These are phyloP conservation scores for Tenualosa ilisha DNA, from an alignment of 2,797 vertebrate genomes.

Conservation along the genomic window DNA sequence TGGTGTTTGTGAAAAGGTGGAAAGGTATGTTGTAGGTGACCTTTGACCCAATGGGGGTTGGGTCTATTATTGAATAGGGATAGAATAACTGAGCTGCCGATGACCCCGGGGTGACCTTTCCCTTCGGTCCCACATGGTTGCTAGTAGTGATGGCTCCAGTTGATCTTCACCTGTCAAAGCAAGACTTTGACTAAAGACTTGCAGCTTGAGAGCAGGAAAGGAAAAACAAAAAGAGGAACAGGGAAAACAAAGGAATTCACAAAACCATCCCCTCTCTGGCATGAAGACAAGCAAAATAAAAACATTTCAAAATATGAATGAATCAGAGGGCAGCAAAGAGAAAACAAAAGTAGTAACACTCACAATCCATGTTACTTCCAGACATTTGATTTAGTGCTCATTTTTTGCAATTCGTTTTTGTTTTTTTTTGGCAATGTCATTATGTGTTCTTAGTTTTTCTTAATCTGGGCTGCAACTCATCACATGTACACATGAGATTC, in stretches of 20 bases:
- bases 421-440: not conserved
- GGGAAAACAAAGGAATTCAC: constrained; percentile 58
- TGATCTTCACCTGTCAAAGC: constrained; percentile 83
- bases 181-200: constrained; percentile 74
- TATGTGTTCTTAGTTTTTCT: not conserved
- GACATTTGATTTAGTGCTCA: not conserved
- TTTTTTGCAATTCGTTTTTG: not conserved
- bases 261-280: constrained; percentile 45
- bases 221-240: constrained; percentile 61
- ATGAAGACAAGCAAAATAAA: not conserved
- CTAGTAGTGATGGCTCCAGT: constrained; percentile 69
- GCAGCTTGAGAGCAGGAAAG: constrained; percentile 70
- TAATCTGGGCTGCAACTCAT: not conserved
- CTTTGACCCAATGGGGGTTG: constrained; percentile 62
- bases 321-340: not conserved
- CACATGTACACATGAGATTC: not conserved
- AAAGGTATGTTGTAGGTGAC: constrained; percentile 63
- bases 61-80: constrained; percentile 73
- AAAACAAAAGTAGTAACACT: not conserved
- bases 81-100: constrained; percentile 69
- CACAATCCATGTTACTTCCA: not conserved
- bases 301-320: not conserved
- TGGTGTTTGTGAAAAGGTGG: constrained; percentile 58
- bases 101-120: constrained; percentile 67
- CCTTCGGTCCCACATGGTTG: constrained; percentile 67